Conservation (phyloP, 1,140 invertebrate species). For the Drosophila ambigua region DNA sequence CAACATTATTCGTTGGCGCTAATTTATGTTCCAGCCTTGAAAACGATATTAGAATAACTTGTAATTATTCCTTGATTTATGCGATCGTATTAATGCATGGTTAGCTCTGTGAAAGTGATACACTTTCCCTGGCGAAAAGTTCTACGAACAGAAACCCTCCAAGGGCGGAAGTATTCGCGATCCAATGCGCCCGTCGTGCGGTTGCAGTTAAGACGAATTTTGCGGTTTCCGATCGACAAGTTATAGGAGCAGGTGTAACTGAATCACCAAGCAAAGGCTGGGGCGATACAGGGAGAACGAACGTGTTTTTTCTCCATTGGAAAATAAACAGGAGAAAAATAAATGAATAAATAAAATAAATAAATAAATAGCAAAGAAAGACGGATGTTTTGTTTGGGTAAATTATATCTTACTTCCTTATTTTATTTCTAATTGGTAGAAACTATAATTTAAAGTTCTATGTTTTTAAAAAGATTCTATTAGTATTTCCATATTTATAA, state of each 20-base stretch:
- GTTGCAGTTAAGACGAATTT: constrained; percentile 12
- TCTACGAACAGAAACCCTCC: constrained; percentile 35
- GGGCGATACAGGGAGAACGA: not conserved
- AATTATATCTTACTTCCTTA: no score
- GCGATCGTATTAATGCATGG: constrained; percentile 7
- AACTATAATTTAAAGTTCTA: no score
- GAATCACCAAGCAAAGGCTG: constrained; percentile 17
- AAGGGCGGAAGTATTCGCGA: constrained; percentile 53
- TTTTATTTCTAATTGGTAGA: no score
- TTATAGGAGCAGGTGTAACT: constrained; percentile 62
- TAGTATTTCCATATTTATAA: no score
- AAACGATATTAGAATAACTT: constrained; percentile 35
- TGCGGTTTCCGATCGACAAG: constrained; percentile 64
- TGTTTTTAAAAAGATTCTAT: no score
- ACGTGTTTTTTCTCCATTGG: not conserved
- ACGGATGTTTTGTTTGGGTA: no score
- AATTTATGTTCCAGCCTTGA: constrained; percentile 46
- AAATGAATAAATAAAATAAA: no score
- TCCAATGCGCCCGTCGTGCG: constrained; percentile 29
- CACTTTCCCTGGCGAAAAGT: constrained; percentile 1
- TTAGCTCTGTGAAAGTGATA: constrained; percentile 4
- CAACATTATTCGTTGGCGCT: constrained; percentile 25
- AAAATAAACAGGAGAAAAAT: not conserved
- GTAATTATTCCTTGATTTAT: constrained; percentile 39
- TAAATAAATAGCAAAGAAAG: no score